phyloP scores from a whole-genome alignment of 1,140 invertebrate species.

The Cylas formicarius region DNA sequence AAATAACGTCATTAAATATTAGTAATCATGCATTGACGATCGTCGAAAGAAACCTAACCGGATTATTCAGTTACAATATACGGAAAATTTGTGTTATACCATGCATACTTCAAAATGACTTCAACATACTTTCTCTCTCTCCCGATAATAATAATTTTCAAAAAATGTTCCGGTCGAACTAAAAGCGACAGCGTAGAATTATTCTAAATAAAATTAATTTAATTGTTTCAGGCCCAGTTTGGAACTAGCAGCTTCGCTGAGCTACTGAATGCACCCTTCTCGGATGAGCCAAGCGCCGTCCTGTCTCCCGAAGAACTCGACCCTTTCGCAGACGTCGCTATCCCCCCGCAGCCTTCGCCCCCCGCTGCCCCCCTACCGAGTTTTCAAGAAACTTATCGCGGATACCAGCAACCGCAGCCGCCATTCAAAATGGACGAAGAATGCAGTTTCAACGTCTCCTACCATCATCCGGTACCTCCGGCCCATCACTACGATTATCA shows the following conservation, averaged over 20 bases:
- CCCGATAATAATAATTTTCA: too few species aligned
- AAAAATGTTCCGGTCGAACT: too few species aligned
- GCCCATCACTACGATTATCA: slow-evolving; percentile 56
- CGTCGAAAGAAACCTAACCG: too few species aligned
- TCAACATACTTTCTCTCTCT: too few species aligned
- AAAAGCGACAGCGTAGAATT: too few species aligned
- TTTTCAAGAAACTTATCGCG: slow-evolving; percentile 45
- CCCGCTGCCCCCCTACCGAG: slow-evolving; percentile 62
- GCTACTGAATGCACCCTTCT: slow-evolving; percentile 52
- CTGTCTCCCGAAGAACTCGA: slow-evolving; percentile 38
- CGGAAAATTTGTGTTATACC: too few species aligned
- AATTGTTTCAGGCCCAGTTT: slow-evolving; percentile 50
- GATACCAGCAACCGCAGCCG: slow-evolving; percentile 17
- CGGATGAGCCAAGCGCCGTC: slow-evolving; percentile 42
- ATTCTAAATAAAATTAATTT: too few species aligned
- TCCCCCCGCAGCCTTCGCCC: slow-evolving; percentile 35
- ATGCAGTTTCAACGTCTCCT: slow-evolving; percentile 50
- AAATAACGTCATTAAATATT: too few species aligned
- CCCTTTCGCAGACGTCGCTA: slow-evolving; percentile 38
- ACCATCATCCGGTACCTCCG: slow-evolving; percentile 46
- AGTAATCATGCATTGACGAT: too few species aligned
- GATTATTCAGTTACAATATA: too few species aligned
- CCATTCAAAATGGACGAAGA: slow-evolving; percentile 73
- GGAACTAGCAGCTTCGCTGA: slow-evolving; percentile 58
- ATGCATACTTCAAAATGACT: too few species aligned